Evolutionary conservation across 2,113 vertebrate species (phyloP).

Genomic region (Sceloporus undulatus): DNA sequence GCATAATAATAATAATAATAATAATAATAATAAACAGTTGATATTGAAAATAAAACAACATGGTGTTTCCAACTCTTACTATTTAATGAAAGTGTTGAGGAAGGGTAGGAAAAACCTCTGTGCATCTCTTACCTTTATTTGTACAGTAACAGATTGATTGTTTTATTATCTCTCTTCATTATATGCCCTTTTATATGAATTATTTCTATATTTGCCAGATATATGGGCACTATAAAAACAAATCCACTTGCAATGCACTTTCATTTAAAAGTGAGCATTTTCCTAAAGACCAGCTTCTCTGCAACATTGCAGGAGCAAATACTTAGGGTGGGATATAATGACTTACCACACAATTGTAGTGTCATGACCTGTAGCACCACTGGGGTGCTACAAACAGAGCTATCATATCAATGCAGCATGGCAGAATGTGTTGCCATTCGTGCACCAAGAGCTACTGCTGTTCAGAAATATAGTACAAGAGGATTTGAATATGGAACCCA

Average conservation of each 20-base stretch:
- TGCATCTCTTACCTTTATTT: background rate
- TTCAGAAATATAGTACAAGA: background rate
- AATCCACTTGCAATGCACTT: background rate
- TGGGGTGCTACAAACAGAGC: background rate
- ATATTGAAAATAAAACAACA: background rate
- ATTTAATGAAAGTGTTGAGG: background rate
- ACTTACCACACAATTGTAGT: background rate
- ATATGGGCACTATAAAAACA: background rate
- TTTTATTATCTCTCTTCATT: background rate
- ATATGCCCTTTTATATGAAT: background rate
- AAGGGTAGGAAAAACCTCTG: background rate
- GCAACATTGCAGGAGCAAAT: background rate
- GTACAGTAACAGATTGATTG: background rate
- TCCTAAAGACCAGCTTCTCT: background rate
- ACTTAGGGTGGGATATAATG: background rate
- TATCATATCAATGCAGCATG: background rate
- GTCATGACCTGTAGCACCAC: background rate
- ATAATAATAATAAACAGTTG: background rate
- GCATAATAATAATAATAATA: no score
- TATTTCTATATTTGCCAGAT: background rate
- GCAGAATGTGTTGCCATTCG: background rate
- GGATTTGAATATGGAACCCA: background rate
- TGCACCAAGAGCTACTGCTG: background rate
- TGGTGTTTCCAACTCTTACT: background rate
- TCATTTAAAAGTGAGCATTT: background rate